Evolutionary conservation across 1,140 invertebrate genomes (phyloP).

Genomic region (Heliothis subflexa): DNA sequence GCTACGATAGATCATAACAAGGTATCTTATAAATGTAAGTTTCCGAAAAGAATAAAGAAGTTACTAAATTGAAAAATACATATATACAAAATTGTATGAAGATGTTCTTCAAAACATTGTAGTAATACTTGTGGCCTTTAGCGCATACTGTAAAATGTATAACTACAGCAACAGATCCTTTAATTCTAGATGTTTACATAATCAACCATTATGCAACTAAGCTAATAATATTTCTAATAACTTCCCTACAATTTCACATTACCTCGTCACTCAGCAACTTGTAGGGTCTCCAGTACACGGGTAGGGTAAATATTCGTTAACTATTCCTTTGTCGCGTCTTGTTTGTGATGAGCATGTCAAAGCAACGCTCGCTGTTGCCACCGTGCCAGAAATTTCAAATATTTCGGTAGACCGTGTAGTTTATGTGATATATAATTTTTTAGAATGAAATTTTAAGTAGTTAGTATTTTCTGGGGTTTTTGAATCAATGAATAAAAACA

Average conservation of each 20-base stretch:
- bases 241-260: conserved; percentile 1
- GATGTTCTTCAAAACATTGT: too few relatives aligned
- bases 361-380: conserved; percentile 47
- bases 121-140: too few relatives aligned
- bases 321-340: conserved; percentile 71
- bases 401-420: conserved; percentile 2
- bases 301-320: conserved; percentile 71
- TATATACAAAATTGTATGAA: too few relatives aligned
- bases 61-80: too few relatives aligned
- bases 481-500: too few relatives aligned
- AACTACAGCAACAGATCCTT: too few relatives aligned
- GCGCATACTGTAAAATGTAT: too few relatives aligned
- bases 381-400: conserved; percentile 38
- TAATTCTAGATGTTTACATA: not conserved
- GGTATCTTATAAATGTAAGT: not conserved
- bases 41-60: too few relatives aligned
- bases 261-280: not conserved
- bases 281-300: conserved; percentile 45
- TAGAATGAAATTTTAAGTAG: too few relatives aligned
- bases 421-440: too few relatives aligned
- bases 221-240: conserved; percentile 30
- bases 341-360: conserved; percentile 68
- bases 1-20: not conserved
- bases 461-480: not conserved
- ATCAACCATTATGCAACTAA: not conserved